Evolutionary conservation across 2,888 invertebrate genomes (phyloP), one percentile per base, ranked within the genome.

Genomic region (Leucozona laternaria): DNA sequence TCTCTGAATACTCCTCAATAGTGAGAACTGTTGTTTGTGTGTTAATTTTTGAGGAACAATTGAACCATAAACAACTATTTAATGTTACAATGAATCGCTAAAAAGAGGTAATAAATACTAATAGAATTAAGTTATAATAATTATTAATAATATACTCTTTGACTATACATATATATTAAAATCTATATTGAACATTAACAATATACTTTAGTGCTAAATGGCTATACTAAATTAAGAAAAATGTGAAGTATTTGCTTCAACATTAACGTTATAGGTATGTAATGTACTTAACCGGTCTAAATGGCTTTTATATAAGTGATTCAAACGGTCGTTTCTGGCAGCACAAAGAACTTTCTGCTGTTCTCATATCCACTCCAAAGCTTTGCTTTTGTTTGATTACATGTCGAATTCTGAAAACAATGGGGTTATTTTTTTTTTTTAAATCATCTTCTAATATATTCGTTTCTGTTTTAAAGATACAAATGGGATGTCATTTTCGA

Each of bases 281-380:
- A n/a, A n/a, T n/a, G n/a, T 75, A 80, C 68, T 80, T 80, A 75
- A 80, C 79, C 15, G 43, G 2, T 75, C 28, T 73, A 53, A 73
- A 70, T 53, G 7, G 25, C 13, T 71, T 86, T 86, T 79, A 86
- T 57, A 86, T 79, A 48, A 86, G 60, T 20, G 86, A 86, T 78
- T 88, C 83, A 89, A 79, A 89, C 89, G 60, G 89, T 88, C 73
- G 89, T 89, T 86, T 89, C 89, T 55, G 88, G 87, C 77, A 88
- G 85, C 79, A 88, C 86, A 75, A 79, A 82, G 86, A 86, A 82
- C 78, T 82, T 86, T 86, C 86, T 37, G 81, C 78, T 86, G 78
- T 81, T 82, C 70, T 85, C 88, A 85, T 84, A 82, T 88, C 88
- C 88, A 58, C 88, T 88, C 89, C 89, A 89, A 88, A 88, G 87